A percentile compares a stretch with the other conserved stretches of the same genome.
These are phyloP conservation scores for Acanthurus leucopareius DNA, from an alignment of 2,797 vertebrate species.

Conservation along the genomic window DNA sequence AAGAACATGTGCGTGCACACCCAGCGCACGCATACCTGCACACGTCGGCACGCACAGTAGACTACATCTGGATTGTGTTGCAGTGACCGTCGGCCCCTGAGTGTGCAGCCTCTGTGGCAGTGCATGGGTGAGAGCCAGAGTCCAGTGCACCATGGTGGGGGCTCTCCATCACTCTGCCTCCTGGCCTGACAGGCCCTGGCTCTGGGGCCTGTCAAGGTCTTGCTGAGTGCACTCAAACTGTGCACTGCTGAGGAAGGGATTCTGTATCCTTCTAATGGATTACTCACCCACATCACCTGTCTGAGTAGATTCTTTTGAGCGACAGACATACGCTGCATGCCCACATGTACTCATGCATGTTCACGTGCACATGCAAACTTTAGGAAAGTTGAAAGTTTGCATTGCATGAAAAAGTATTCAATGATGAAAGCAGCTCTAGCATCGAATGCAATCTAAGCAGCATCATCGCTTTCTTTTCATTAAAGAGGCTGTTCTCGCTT, in stretches of 20 bases:
- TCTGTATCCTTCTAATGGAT: constrained; percentile 87
- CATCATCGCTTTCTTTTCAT: not conserved
- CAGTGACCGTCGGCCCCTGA: constrained; percentile 75
- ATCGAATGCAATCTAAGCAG: not conserved
- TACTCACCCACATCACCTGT: constrained; percentile 87
- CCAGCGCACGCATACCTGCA: constrained; percentile 57
- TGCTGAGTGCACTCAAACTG: constrained; percentile 80
- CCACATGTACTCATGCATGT: constrained; percentile 28
- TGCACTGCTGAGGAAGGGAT: constrained; percentile 84
- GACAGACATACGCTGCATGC: constrained; percentile 68
- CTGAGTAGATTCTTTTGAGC: constrained; percentile 83
- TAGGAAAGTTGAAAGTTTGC: constrained; percentile 20
- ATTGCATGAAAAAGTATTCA: not conserved
- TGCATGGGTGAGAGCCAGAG: constrained; percentile 83
- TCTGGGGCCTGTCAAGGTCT: constrained; percentile 82
- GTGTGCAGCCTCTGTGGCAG: constrained; percentile 78
- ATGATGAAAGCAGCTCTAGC: constrained; percentile 5
- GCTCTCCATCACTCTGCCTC: constrained; percentile 87
- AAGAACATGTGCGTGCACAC: constrained; percentile 54
- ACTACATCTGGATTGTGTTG: constrained; percentile 87
- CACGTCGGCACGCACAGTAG: constrained; percentile 40
- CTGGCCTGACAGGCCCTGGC: constrained; percentile 85
- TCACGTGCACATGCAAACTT: constrained; percentile 10
- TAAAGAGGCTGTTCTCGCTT: constrained; percentile 6
- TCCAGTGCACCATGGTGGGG: constrained; percentile 85